Base-by-base conservation (phyloP, 1,140 invertebrate species). In the Cataglyphis hispanica region DNA sequence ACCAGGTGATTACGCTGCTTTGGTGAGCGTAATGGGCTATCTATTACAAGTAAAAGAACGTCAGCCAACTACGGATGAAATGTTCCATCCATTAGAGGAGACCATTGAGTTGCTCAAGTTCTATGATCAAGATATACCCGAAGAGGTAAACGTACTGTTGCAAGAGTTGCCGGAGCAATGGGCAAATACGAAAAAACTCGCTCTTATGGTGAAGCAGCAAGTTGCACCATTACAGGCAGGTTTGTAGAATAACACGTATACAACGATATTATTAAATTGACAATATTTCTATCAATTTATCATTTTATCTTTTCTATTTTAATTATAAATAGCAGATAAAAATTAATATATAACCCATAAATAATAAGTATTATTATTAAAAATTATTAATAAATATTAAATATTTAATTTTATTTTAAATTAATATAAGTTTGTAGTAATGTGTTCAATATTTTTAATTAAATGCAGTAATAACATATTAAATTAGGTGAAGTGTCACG, bases 161-260 rank as follows among this genome's bases (percentile, higher is more conserved):
- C 95, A 98, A 96, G 98, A 99, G 95, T 94, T 99, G 80, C 99
- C 99, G 27, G 98, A 99, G 92, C 98, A 98, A 94, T 99, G 99
- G 99, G 97, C 97, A 75, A 98, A 98, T 86, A 98, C 98, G 2
- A 99, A 99, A 95, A 99, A 99, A 95, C 96, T 99, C 75, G 98
- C 98, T 11, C 94, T 97, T 13, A 98, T 97, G 50, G 97, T 99
- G 0, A 99, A 99, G 91, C 98, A 99, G 94, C 98, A 98, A 94
- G 98, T 99, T 22, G 98, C 98, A 50, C 98, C 98, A 1, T 94
- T 99, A 27, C 98, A 99, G 96, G 98, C 98, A n/a, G 98, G 93
- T 93, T 22, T 19, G 84, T 87, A 43, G 10, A 46, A 43, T 37
- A 25, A 69, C 2, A 61, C 6, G 11, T 2, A 13, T 31, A 25